Conservation (phyloP, 2,888 invertebrate genomes). For the Eristalinus sepulchralis region DNA sequence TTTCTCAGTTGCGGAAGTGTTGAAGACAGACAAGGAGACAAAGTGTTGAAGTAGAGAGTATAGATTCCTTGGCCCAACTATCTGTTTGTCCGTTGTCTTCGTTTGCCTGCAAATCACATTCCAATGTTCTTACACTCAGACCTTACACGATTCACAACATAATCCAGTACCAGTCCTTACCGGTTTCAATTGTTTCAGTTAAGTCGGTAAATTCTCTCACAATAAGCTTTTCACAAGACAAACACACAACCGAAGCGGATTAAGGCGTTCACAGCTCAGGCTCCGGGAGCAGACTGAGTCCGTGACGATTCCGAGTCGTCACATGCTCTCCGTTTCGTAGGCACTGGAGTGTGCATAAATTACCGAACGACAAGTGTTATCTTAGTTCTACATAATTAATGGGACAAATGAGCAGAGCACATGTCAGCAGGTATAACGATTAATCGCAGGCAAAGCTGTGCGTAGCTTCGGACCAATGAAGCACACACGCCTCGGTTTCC, state of each 20-base stretch:
- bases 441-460: conserved; percentile 30
- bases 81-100: too few species aligned
- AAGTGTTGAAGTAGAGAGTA: too few species aligned
- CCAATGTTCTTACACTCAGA: background rate
- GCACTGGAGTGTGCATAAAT: conserved; percentile 35
- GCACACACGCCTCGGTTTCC: background rate
- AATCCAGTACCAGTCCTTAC: background rate
- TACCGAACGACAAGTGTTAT: conserved; percentile 38
- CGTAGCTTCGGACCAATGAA: background rate
- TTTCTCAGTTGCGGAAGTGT: too few species aligned
- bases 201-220: conserved; percentile 30
- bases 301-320: background rate
- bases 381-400: conserved; percentile 66
- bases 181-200: conserved; percentile 5
- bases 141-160: conserved; percentile 1
- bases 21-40: too few species aligned
- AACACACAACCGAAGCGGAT: background rate
- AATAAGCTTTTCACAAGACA: conserved; percentile 28
- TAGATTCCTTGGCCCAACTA: too few species aligned
- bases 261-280: conserved; percentile 24
- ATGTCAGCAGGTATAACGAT: conserved; percentile 52
- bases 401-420: conserved; percentile 58
- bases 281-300: conserved; percentile 42
- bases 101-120: background rate
- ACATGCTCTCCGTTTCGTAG: conserved; percentile 1